These are phyloP conservation scores for Otolemur garnettii DNA, from an alignment of 2,113 vertebrate species.

Conservation along the genomic window DNA sequence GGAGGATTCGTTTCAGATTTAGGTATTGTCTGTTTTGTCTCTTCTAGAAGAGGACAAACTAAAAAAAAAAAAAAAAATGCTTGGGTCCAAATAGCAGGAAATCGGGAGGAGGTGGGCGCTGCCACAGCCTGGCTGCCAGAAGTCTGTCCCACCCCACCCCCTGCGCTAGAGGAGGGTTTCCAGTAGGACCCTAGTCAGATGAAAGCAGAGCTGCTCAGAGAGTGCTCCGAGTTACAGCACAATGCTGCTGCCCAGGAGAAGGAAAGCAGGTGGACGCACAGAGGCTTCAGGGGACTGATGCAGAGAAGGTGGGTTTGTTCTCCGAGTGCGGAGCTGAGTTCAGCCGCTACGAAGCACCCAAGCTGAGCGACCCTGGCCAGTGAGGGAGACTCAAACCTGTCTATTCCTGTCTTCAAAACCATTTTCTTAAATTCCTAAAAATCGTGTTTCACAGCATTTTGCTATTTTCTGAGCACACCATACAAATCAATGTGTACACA, in stretches of 20 bases:
- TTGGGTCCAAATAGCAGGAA: background rate
- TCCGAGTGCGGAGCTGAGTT: background rate
- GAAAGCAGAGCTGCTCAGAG: background rate
- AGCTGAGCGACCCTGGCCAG: background rate
- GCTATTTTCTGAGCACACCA: background rate
- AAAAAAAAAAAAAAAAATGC: background rate
- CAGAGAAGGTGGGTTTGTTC: background rate
- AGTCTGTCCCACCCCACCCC: background rate
- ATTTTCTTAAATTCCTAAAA: conserved; percentile 29
- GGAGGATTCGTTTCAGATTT: background rate
- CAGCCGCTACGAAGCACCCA: background rate
- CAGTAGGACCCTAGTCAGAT: background rate
- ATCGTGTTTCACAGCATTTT: background rate
- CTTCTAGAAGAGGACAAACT: background rate
- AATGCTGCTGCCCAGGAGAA: background rate
- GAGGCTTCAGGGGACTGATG: background rate
- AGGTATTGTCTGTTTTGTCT: background rate
- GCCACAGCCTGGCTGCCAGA: background rate
- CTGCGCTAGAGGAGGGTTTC: background rate
- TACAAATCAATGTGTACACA: background rate
- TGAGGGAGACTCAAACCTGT: background rate
- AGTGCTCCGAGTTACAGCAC: background rate
- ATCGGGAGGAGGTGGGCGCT: background rate
- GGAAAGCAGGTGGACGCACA: background rate
- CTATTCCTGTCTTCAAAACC: background rate